These are phyloP conservation scores for Drosophila acutilabella DNA, from an alignment of 2,888 invertebrate species.

Conservation along the genomic window DNA sequence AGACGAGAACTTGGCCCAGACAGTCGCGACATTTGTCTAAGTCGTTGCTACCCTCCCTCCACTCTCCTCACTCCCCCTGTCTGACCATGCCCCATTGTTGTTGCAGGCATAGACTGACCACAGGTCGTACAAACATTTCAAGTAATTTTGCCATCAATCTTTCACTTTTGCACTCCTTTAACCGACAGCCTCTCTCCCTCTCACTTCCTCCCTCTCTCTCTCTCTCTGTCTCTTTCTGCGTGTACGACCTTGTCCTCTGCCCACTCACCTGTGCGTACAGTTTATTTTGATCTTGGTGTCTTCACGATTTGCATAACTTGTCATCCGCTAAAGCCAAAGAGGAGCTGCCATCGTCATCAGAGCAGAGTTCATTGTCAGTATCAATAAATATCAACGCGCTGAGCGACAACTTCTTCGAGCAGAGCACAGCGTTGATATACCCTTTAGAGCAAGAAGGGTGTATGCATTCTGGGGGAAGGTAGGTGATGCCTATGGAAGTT, in stretches of 20 bases:
- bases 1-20: conserved; percentile 20
- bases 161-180: conserved; percentile 78
- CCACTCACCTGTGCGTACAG: conserved; percentile 74
- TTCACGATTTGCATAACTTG: conserved; percentile 80
- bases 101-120: conserved; percentile 5
- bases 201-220: not conserved
- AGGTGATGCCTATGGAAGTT: not conserved
- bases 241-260: conserved; percentile 65
- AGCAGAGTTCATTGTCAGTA: conserved; percentile 76
- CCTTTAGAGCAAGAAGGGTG: not conserved
- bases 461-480: not conserved
- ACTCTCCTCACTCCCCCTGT: not conserved
- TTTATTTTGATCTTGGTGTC: conserved; percentile 80
- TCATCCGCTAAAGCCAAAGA: conserved; percentile 57
- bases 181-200: conserved; percentile 42
- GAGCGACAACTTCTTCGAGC: conserved; percentile 72
- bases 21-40: conserved; percentile 66
- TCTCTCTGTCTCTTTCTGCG: not conserved
- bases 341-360: conserved; percentile 17
- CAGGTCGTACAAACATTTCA: conserved; percentile 67
- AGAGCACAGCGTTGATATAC: conserved; percentile 2
- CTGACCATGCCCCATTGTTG: conserved; percentile 32
- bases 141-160: conserved; percentile 82
- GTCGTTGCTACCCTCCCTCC: conserved; percentile 30
- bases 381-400: conserved; percentile 77